A percentile compares a stretch with the other conserved stretches of the same genome.
phyloP scores from a whole-genome alignment of 2,888 invertebrate genomes.

The Epirrhoe alternata region DNA sequence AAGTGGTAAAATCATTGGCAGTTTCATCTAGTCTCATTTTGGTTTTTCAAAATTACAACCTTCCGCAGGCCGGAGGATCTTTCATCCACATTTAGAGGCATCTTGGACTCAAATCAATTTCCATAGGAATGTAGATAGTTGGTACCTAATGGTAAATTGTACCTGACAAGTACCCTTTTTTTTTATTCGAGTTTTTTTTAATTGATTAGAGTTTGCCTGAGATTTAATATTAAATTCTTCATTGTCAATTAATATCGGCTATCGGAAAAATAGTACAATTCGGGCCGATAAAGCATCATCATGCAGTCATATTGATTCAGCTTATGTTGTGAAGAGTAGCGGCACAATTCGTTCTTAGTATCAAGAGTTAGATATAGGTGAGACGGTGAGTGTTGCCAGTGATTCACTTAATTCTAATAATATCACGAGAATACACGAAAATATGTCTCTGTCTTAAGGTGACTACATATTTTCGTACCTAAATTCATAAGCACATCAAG shows the following conservation, averaged over 20 bases:
- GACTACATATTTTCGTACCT: constrained; percentile 21
- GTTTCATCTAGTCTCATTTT: constrained; percentile 4
- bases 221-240: too few species aligned
- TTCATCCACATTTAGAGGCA: neutral
- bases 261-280: too few species aligned
- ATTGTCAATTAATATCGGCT: too few species aligned
- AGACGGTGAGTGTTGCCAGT: constrained; percentile 2
- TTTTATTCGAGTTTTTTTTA: too few species aligned
- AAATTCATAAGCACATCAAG: constrained; percentile 48
- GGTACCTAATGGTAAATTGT: too few species aligned
- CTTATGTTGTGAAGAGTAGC: too few species aligned
- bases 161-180: too few species aligned
- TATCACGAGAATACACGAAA: constrained; percentile 36
- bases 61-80: neutral
- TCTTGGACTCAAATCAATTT: too few species aligned
- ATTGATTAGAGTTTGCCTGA: too few species aligned
- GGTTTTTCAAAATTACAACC: constrained; percentile 3
- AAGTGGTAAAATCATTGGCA: constrained; percentile 5
- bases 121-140: too few species aligned
- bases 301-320: too few species aligned
- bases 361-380: neutral
- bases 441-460: constrained; percentile 13
- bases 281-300: too few species aligned
- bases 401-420: constrained; percentile 15
- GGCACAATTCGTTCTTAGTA: neutral